Percentiles rank a stretch among this genome's conserved stretches.
These are phyloP conservation scores for Syrmaticus mikado DNA, from an alignment of 2,113 vertebrate genomes.

Conservation along the genomic window DNA sequence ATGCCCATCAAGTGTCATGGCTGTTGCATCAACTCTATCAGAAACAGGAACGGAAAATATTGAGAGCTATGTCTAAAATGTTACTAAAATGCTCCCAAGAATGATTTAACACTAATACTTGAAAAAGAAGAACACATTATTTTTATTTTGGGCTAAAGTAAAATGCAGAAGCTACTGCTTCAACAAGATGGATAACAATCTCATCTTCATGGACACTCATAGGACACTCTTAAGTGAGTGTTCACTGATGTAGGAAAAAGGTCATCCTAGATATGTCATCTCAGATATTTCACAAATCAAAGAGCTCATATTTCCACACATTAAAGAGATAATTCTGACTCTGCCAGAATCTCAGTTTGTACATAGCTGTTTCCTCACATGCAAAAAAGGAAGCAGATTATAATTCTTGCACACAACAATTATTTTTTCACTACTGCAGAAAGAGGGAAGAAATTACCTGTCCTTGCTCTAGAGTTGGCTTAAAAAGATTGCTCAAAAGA, in stretches of 20 bases:
- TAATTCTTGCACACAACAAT: not conserved
- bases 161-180: not conserved
- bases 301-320: not conserved
- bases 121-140: not conserved
- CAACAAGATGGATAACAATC: not conserved
- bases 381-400: not conserved
- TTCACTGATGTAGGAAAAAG: not conserved
- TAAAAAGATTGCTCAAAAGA: not conserved
- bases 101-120: not conserved
- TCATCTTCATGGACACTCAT: not conserved
- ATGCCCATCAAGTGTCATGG: not conserved
- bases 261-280: constrained; percentile 8
- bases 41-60: not conserved
- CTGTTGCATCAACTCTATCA: not conserved
- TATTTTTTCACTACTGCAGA: not conserved
- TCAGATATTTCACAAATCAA: constrained; percentile 17
- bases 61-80: not conserved
- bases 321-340: not conserved
- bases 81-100: not conserved
- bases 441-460: not conserved
- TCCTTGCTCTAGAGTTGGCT: not conserved
- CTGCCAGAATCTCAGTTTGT: not conserved
- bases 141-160: not conserved
- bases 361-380: not conserved
- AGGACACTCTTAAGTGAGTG: not conserved